Conservation (phyloP, 1,140 invertebrate species). For the Meteorus sp. region DNA sequence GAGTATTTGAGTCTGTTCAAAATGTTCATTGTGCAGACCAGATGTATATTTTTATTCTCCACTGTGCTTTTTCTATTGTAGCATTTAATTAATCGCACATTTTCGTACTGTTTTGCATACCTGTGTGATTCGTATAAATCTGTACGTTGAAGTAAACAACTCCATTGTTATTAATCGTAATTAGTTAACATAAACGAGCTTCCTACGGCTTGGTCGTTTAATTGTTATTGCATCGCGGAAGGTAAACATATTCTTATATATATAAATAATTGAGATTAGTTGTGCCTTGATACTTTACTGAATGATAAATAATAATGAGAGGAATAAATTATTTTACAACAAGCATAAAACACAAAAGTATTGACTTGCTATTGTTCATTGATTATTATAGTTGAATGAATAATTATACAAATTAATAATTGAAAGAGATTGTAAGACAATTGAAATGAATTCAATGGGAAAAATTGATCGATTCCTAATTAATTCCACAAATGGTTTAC, state of each 20-base stretch:
- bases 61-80: background rate
- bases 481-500: too few species aligned
- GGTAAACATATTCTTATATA: background rate
- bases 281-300: constrained; percentile 49
- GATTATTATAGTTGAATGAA: background rate
- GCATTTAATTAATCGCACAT: background rate
- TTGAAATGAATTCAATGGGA: too few species aligned
- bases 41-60: background rate
- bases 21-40: background rate
- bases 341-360: too few species aligned
- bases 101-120: too few species aligned
- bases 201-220: background rate
- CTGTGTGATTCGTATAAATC: too few species aligned
- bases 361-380: background rate
- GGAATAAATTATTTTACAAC: constrained; percentile 15
- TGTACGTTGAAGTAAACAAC: too few species aligned
- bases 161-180: too few species aligned
- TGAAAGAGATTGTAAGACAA: too few species aligned
- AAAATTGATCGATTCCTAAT: too few species aligned
- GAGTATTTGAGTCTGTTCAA: too few species aligned
- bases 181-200: too few species aligned
- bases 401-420: too few species aligned
- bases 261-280: constrained; percentile 28
- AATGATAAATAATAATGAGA: constrained; percentile 23
- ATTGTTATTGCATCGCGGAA: background rate